A percentile compares a stretch with the other conserved stretches of the same genome.
phyloP scores from a whole-genome alignment of 2,797 vertebrate species.

The Chaenodraco wilsoni region DNA sequence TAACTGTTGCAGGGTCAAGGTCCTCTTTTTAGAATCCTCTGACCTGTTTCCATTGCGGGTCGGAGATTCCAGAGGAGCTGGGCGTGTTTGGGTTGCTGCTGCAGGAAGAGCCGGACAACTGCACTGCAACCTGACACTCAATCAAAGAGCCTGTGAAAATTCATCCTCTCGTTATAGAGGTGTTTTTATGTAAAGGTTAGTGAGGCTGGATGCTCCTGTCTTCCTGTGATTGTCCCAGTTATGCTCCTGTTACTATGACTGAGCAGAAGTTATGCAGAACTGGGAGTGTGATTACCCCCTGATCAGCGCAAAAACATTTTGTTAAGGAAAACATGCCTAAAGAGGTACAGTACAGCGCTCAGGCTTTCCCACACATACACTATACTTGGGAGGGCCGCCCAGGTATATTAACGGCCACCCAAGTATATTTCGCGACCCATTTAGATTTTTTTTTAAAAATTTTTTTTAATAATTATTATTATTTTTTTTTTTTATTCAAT shows the following conservation, averaged over 20 bases:
- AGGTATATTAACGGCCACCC: too few relatives aligned
- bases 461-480: too few relatives aligned
- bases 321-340: too few relatives aligned
- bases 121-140: constrained; percentile 60
- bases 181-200: constrained; percentile 64
- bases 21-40: constrained; percentile 64
- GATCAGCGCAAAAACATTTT: too few relatives aligned
- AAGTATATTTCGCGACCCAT: too few relatives aligned
- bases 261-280: constrained; percentile 41
- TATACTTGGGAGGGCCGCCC: too few relatives aligned
- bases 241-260: constrained; percentile 63
- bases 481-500: too few relatives aligned
- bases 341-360: too few relatives aligned
- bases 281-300: background rate
- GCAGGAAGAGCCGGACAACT: constrained; percentile 69
- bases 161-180: constrained; percentile 53
- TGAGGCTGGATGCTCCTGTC: constrained; percentile 22
- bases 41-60: constrained; percentile 70
- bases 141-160: constrained; percentile 60
- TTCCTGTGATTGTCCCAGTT: constrained; percentile 72
- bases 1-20: constrained; percentile 43
- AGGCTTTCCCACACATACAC: too few relatives aligned
- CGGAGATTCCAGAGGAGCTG: constrained; percentile 66
- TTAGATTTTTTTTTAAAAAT: too few relatives aligned
- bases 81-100: constrained; percentile 58